A percentile compares a stretch with the other conserved stretches of the same genome.
phyloP scores from a whole-genome alignment of 2,113 vertebrate genomes.

The Lamprologus tigripictilis region DNA sequence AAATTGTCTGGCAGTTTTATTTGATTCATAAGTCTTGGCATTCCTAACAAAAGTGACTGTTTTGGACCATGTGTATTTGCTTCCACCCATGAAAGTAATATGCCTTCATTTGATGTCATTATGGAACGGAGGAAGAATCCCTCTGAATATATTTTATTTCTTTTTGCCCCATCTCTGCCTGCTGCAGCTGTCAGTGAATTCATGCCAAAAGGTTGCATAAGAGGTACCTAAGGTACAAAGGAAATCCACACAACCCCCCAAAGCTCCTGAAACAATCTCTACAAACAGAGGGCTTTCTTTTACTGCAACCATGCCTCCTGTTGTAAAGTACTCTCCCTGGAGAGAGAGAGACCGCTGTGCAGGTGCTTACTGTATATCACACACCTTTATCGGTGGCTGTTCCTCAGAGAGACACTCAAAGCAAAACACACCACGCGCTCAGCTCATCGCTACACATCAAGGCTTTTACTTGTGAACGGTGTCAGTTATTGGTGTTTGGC shows the following conservation, averaged over 20 bases:
- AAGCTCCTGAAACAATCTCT: slow-evolving; percentile 4
- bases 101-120: not conserved
- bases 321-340: slow-evolving; percentile 24
- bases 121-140: not conserved
- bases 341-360: slow-evolving; percentile 15
- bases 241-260: not conserved
- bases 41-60: not conserved
- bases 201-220: not conserved
- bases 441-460: not conserved
- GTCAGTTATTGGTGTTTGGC: not conserved
- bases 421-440: not conserved
- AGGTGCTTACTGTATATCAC: slow-evolving; percentile 21
- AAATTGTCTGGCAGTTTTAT: not conserved
- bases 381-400: slow-evolving; percentile 8
- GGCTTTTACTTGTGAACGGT: not conserved
- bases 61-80: not conserved
- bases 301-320: not conserved
- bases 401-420: slow-evolving; percentile 14
- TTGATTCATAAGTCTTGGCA: not conserved
- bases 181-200: not conserved
- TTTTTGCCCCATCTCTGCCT: not conserved
- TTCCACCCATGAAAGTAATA: not conserved
- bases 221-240: slow-evolving; percentile 2
- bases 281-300: slow-evolving; percentile 26
- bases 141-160: not conserved